Evolutionary conservation across 2,113 vertebrate genomes (phyloP), one percentile per base, ranked within the genome.

Genomic region (Lophochroa leadbeateri): DNA sequence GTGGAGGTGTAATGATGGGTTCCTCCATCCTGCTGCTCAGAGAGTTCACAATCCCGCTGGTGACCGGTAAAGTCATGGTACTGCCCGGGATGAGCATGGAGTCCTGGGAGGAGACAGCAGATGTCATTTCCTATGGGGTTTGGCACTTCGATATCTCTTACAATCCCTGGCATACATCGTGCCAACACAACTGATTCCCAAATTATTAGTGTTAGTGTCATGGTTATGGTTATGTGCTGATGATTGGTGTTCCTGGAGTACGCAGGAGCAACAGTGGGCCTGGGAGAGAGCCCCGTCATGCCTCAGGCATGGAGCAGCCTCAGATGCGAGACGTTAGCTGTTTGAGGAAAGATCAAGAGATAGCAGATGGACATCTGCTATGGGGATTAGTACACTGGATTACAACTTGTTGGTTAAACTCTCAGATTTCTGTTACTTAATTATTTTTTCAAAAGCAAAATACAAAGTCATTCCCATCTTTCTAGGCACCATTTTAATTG

Each of bases 301-400:
- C 27, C 44, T 72, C 1, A 8, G 37, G 28, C 74, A 81, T 50
- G 50, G 64, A 92, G 37, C 72, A 71, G 25, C n/a, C 72, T 71
- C 3, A 2, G 53, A 63, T 1, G 2, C 7, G 60, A 78, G 72
- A 67, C 3, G 0, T 70, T 79, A 74, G 27, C 71, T 69, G 31
- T 55, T 76, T 68, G 76, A 88, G 83, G 28, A 63, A 64, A 71
- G 80, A 78, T 84, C 55, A 71, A 3, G 47, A 88, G 55, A 78
- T 17, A 77, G 43, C 87, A 96, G 92, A 89, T 92, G 82, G 82
- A 47, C 58, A 23, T 43, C 25, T 74, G 90, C 25, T 91, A 37
- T 43, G 39, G 58, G 63, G 92, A 96, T 96, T 96, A 96, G 70
- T 68, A 33, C 70, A 41, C 7, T 4, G 9, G 93, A 95, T 97